Base-by-base conservation (phyloP, 1,140 invertebrate genomes). In the Panagrolaimus sp. region DNA sequence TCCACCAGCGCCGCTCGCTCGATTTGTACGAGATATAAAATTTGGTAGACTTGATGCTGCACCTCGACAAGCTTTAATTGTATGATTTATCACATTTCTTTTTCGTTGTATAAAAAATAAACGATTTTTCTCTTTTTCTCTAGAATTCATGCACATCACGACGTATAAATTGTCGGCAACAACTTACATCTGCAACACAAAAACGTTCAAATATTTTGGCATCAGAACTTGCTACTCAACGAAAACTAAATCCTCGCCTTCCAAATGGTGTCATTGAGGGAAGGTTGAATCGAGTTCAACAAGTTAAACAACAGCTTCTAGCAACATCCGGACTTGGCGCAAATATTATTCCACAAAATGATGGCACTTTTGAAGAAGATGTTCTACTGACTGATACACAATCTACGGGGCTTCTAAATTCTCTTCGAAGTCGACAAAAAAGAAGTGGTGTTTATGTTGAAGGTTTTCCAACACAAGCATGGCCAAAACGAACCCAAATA, bases 321-420 rank as follows among this genome's bases (percentile, higher is more conserved):
- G 20, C 20, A 13, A 57, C 20, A 57, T 25, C 20, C 11, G 51
- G 51, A 8, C 16, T 57, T 11, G 20, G 51, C 27, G 11, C n/a
- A 20, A 11, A 20, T n/a, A 27, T 57, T 27, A 57, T 57, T 57
- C 74, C 75, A 45, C 64, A 62, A 11, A 77, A 77, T 48, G 75
- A 77, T 57, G 75, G 75, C 31, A 77, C 75, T 16, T 77, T 77
- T 42, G 62, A 77, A 65, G 75, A 77, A 5, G 75, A 77, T 53
- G 46, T 77, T 20, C 48, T 77, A n/a, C 61, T 77, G 9, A 77
- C 75, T 5, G 78, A 77, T 27, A 44, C 65, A 11, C 75, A 77
- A 48, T 48, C 78, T 9, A 42, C 20, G 25, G 61, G 23, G 14
- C 51, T 76, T 16, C 53, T 79, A 7, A 46, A 79, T 16, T 67